Evolutionary conservation across 92 coral and sea anemone species (phyloP), one percentile per base, ranked within the genome.

Genomic region (Heliopora coerulea): DNA sequence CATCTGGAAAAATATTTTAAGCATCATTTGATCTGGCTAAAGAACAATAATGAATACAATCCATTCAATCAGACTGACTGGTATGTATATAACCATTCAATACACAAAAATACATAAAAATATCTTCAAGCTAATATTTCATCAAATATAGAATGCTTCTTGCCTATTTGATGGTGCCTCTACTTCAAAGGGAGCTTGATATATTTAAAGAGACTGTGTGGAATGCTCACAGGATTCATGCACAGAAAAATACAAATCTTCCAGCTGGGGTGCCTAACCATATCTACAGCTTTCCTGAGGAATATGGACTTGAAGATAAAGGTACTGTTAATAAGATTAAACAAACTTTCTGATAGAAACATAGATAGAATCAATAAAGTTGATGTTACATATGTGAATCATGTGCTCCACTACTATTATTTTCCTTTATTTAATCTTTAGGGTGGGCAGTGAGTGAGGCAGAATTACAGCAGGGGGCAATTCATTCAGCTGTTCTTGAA

Each of bases 111-210:
- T 4, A 37, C 15, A 57, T 11, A 3, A 11, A 17, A 2, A 10
- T 10, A 19, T 13, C 18, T 25, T 19, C 28, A 18, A 57, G 15
- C 24, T n/a, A n/a, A n/a, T n/a, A n/a, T n/a, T n/a, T n/a, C n/a
- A n/a, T n/a, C n/a, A n/a, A 5, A 37, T 37, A 12, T 37, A 37
- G 42, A 37, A 37, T 37, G 19, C 37, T 62, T 60, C 66, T 60
- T 60, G 66, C 66, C 8, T 60, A 27, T 30, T 60, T 60, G 3
- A 60, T 60, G 42, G 42, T 60, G 2, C 66, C 66, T 27, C 42
- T 60, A 1, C 66, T 60, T 8, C 66, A 60, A 60, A 60, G 66
- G 30, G 66, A 60, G 66, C 20, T 60, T 14, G 66, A 30, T 60
- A 27, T 60, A 8, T 60, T 60, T 30, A 60, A 60, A 60, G 37